Evolutionary conservation across 2,888 invertebrate genomes (phyloP), one percentile per base, ranked within the genome.

Genomic region (Apamea anceps): DNA sequence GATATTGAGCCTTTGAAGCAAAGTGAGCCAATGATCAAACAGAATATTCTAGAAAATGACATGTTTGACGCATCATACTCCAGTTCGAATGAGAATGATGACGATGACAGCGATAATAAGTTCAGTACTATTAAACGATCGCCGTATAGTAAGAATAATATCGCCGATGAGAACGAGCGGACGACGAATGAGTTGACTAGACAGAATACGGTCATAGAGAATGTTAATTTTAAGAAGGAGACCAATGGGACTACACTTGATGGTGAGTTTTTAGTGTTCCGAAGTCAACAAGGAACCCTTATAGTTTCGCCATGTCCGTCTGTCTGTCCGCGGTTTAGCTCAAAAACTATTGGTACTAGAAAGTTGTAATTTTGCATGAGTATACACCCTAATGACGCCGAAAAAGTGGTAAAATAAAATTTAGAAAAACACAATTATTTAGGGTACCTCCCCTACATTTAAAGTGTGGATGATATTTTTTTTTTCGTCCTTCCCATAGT

Each of bases 91-190:
- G 97, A 97, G 70, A 96, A 97, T 45, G 97, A 97, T 45, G 97
- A 97, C 70, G 97, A 98, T 60, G 98, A 98, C 76, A 97, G 97
- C 76, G 97, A 97, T 80, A 98, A 98, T 92, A 98, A 98, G 93
- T 98, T 97, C 92, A 98, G 98, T 68, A 98, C 98, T 32, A 98
- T 98, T 67, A 98, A 98, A 87, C 92, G 98, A 78, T 98, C 98
- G 65, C 98, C 98, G 68, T 97, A 98, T 82, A 97, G 97, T 81
- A 97, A 97, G 93, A 95, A 92, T 67, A 95, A 94, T 91, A 92
- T 94, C 0, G 93, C 94, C 0, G 94, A 92, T 12, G 94, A 94
- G 0, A 91, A 90, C 0, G 95, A 94, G 0, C 90, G 92, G 25
- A 92, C 93, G 7, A 63, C 93, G 7, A 72, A 21, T n/a, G 96